A percentile compares a stretch with the other conserved stretches of the same genome.
These are phyloP conservation scores for Bagarius yarrelli DNA, from an alignment of 2,113 vertebrate species.

Conservation along the genomic window DNA sequence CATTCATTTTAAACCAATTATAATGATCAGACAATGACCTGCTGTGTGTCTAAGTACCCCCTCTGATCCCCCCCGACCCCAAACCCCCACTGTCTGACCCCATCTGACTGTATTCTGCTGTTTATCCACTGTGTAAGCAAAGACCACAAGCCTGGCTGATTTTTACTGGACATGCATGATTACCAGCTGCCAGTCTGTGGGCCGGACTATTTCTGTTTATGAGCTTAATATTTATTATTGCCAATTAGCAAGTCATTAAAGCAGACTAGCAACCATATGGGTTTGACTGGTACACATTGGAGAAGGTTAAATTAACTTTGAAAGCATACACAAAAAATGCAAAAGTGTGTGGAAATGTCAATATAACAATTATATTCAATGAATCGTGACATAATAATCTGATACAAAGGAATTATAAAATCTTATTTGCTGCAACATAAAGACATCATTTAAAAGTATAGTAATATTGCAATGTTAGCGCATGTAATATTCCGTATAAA, in stretches of 20 bases:
- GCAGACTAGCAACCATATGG: background rate
- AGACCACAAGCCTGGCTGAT: conserved; percentile 48
- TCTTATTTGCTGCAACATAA: background rate
- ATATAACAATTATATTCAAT: conserved; percentile 12
- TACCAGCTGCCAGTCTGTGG: conserved; percentile 19
- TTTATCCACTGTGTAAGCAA: conserved; percentile 65
- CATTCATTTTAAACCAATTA: background rate
- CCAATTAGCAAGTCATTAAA: background rate
- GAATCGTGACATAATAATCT: conserved; percentile 3
- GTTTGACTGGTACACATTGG: background rate
- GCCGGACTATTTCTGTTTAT: conserved; percentile 20
- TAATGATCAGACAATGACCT: conserved; percentile 43
- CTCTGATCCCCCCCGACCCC: conserved; percentile 36
- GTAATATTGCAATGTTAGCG: background rate
- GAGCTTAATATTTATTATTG: conserved; percentile 12
- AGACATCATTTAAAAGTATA: background rate
- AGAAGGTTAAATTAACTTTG: too few species aligned
- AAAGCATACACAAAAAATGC: background rate
- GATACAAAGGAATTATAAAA: background rate
- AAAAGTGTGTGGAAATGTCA: background rate
- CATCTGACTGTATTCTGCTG: conserved; percentile 57
- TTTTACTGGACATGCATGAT: conserved; percentile 49
- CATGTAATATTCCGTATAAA: background rate
- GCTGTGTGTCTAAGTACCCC: conserved; percentile 67
- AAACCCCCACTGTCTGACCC: background rate